Conservation (phyloP, 2,113 vertebrate species). For the Leucopsar rothschildi region DNA sequence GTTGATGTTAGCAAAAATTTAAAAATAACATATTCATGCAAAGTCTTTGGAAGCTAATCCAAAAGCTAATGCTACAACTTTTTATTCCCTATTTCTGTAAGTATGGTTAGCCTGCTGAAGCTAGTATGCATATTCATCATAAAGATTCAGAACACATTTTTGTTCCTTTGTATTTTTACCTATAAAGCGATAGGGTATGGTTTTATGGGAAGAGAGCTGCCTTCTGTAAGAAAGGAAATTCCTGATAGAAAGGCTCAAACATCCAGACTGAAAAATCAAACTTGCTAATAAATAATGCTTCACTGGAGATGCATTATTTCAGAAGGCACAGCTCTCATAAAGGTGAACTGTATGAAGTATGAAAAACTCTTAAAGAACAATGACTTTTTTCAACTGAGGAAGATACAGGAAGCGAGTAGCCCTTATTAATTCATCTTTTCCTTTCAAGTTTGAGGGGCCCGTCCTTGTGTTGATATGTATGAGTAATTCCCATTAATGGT, state of each 20-base stretch:
- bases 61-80: conserved; percentile 31
- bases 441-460: conserved; percentile 69
- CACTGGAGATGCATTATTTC: conserved; percentile 60
- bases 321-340: conserved; percentile 39
- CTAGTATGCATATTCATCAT: background rate
- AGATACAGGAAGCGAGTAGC: conserved; percentile 64
- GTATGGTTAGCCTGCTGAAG: background rate
- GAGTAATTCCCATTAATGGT: conserved; percentile 77
- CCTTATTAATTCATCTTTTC: conserved; percentile 67
- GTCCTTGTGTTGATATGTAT: conserved; percentile 74
- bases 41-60: conserved; percentile 60
- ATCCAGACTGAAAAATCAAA: conserved; percentile 50
- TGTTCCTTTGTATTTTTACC: conserved; percentile 13
- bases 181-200: background rate
- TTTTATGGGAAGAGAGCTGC: conserved; percentile 44
- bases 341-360: conserved; percentile 68
- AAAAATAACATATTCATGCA: conserved; percentile 42
- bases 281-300: conserved; percentile 61
- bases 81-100: background rate
- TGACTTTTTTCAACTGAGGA: conserved; percentile 66
- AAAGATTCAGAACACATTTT: background rate
- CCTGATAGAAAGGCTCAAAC: conserved; percentile 20
- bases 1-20: background rate
- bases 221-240: conserved; percentile 21
- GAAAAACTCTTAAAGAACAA: conserved; percentile 67